Evolutionary conservation across 2,113 vertebrate genomes (phyloP), one percentile per base, ranked within the genome.

Genomic region (Calonectris borealis): DNA sequence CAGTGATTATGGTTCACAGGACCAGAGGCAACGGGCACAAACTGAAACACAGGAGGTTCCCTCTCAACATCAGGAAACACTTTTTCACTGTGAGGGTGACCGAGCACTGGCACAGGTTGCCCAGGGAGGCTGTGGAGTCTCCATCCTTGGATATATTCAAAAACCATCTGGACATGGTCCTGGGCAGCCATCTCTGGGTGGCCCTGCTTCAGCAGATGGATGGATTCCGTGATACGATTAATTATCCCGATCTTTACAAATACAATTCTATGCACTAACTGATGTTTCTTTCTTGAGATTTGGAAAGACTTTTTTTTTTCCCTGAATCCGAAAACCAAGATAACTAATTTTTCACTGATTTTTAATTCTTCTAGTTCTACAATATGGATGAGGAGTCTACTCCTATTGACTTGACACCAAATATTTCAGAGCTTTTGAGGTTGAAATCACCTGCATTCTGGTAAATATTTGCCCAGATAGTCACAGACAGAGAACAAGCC

Each of bases 101-200:
- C 5, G 6, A 66, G 42, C 42, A 36, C 65, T 24, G 34, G 11
- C 61, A 77, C 21, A 60, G 69, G 70, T 36, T 70, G 36, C 27
- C 20, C 27, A 14, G 10, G 9, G 34, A 66, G 17, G 31, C 2
- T 70, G 29, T 34, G 25, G 52, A 58, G 21, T 62, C 24, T 64
- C 32, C 21, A 21, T 84, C 54, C 44, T 73, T 4, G 1, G 25
- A 73, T 79, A 19, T 7, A 21, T 3, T 81, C 5, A n/a, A 20
- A 87, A 65, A 16, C 40, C 34, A 17, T 44, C n/a, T 42, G 9
- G 16, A 8, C 38, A 25, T 17, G 26, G 55, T 57, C 14, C 14
- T 2, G 1, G 55, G 42, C 42, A 80, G n/a, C 14, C 2, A 2
- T 3, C 34, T 83, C 1, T 6, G 49, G 29, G 26, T 48, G 29